Conservation (phyloP, 2,888 invertebrate species). For the Trisateles emortualis region DNA sequence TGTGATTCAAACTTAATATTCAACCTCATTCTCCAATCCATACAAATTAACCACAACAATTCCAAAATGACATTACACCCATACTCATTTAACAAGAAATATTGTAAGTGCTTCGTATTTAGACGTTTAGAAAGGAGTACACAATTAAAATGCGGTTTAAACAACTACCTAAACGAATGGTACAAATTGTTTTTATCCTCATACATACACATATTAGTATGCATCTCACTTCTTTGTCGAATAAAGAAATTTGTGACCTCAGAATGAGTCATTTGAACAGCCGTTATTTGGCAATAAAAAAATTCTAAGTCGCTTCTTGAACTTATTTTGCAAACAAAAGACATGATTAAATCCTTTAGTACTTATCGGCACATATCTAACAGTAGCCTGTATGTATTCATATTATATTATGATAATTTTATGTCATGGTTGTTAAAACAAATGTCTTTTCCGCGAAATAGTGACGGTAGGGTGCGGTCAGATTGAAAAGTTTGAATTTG, state of each 20-base stretch:
- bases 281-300: conserved; percentile 77
- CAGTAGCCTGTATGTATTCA: conserved; percentile 36
- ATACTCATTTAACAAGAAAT: conserved; percentile 32
- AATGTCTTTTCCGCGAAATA: conserved; percentile 29
- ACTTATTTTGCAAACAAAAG: conserved; percentile 58
- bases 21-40: conserved; percentile 4
- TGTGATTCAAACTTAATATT: conserved; percentile 3
- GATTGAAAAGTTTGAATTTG: background rate
- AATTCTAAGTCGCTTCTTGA: conserved; percentile 59
- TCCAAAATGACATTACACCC: conserved; percentile 7
- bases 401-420: conserved; percentile 36
- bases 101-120: conserved; percentile 49
- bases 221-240: conserved; percentile 58
- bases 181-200: conserved; percentile 69
- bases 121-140: conserved; percentile 66
- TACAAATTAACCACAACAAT: conserved; percentile 9
- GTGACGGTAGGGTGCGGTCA: background rate
- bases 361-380: conserved; percentile 31
- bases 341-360: conserved; percentile 47
- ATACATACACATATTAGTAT: conserved; percentile 66
- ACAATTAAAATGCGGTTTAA: conserved; percentile 70
- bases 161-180: conserved; percentile 54
- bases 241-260: conserved; percentile 74
- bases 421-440: background rate
- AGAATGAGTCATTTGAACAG: conserved; percentile 75